Conservation (phyloP, 2,888 invertebrate genomes). For the Schizotus pectinicornis region DNA sequence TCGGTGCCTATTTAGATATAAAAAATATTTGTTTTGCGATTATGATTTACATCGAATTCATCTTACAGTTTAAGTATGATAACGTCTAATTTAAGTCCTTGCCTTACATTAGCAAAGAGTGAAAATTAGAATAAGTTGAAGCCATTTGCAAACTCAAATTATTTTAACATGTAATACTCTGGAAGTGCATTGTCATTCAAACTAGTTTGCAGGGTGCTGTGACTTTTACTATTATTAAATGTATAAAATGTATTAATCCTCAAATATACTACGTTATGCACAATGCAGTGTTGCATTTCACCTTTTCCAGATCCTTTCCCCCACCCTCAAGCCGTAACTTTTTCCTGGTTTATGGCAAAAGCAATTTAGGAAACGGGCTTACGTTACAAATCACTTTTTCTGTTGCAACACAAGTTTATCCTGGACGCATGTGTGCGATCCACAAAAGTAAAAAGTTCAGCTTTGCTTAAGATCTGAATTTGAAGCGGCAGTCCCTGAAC, state of each 20-base stretch:
- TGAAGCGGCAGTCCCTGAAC: background rate
- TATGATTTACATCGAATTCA: constrained; percentile 29
- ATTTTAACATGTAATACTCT: constrained; percentile 26
- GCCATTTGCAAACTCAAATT: constrained; percentile 22
- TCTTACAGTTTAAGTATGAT: constrained; percentile 20
- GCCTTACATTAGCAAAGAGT: constrained; percentile 32
- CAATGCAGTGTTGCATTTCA: background rate
- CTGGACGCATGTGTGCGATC: background rate
- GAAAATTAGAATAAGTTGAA: constrained; percentile 26
- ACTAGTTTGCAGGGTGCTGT: constrained; percentile 21
- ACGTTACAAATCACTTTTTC: background rate
- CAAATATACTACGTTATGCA: constrained; percentile 28
- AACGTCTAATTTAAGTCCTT: constrained; percentile 28
- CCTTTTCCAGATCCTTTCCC: background rate
- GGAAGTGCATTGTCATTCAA: constrained; percentile 12
- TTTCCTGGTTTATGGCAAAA: background rate
- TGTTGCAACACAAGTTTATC: background rate
- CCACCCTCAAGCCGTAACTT: background rate
- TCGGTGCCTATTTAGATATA: constrained; percentile 30
- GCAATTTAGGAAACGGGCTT: background rate
- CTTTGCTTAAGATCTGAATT: no score
- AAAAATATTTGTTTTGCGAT: constrained; percentile 23
- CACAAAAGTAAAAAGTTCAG: background rate
- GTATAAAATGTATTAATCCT: constrained; percentile 25
- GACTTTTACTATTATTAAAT: constrained; percentile 24